Percentiles rank a stretch among this genome's conserved stretches.
Evolutionary conservation across 2,888 invertebrate genomes (phyloP).

Genomic region (Caenorhabditis angaria): DNA sequence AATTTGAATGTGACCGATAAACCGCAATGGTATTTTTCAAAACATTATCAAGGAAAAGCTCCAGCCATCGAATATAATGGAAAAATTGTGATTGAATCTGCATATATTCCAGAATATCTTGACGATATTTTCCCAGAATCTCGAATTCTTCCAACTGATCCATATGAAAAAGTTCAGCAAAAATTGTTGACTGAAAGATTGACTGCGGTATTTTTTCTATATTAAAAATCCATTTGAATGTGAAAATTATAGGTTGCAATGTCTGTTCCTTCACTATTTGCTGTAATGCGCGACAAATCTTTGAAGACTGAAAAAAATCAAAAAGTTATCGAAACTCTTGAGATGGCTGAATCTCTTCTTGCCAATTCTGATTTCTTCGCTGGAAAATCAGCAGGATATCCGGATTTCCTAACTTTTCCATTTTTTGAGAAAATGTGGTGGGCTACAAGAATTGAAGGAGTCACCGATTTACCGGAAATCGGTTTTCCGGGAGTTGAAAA

Average conservation of each 20-base stretch:
- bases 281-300: slow-evolving; percentile 31
- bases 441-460: slow-evolving; percentile 28
- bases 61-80: slow-evolving; percentile 80
- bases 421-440: slow-evolving; percentile 58
- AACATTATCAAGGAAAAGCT: slow-evolving; percentile 77
- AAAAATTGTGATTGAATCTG: slow-evolving; percentile 80
- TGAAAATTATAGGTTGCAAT: slow-evolving; percentile 34
- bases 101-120: slow-evolving; percentile 82
- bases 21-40: slow-evolving; percentile 83
- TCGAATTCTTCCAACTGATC: slow-evolving; percentile 77
- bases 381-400: slow-evolving; percentile 45
- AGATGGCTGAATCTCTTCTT: slow-evolving; percentile 42
- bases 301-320: slow-evolving; percentile 43
- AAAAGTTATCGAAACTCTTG: slow-evolving; percentile 40
- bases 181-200: slow-evolving; percentile 79
- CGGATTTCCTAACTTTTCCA: slow-evolving; percentile 56
- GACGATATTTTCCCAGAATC: slow-evolving; percentile 81
- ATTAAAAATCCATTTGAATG: not conserved
- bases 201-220: slow-evolving; percentile 32
- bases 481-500: slow-evolving; percentile 43
- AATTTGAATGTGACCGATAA: slow-evolving; percentile 72
- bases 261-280: slow-evolving; percentile 41
- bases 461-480: slow-evolving; percentile 26
- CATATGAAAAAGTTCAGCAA: slow-evolving; percentile 80
- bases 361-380: slow-evolving; percentile 46